phyloP scores from a whole-genome alignment of 2,797 vertebrate species.

The Saxicola maurus region DNA sequence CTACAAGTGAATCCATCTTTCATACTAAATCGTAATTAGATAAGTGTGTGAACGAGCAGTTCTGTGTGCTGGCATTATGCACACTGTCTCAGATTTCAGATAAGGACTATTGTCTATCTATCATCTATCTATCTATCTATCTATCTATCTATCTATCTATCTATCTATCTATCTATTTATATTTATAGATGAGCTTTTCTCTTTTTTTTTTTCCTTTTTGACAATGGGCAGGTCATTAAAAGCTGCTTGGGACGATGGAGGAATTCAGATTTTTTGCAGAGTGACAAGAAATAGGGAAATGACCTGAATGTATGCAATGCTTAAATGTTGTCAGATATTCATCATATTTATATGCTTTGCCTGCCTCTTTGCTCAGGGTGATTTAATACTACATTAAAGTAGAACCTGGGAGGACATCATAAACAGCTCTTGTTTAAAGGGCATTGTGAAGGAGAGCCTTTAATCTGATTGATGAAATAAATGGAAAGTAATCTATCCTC shows the following conservation, averaged over 20 bases:
- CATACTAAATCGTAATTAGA: conserved; percentile 56
- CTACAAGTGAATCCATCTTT: conserved; percentile 30
- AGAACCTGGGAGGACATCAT: conserved; percentile 77
- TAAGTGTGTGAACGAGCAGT: background rate
- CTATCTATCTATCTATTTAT: background rate
- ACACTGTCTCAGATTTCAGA: background rate
- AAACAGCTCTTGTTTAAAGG: conserved; percentile 84
- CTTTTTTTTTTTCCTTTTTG: background rate
- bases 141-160: background rate
- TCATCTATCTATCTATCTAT: background rate
- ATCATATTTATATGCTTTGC: conserved; percentile 74
- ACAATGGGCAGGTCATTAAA: background rate
- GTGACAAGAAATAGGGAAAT: conserved; percentile 65
- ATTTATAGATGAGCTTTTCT: background rate
- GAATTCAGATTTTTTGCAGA: conserved; percentile 22
- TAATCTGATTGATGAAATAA: conserved; percentile 87
- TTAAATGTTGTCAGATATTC: conserved; percentile 70
- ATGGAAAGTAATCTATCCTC: conserved; percentile 84
- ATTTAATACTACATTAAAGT: conserved; percentile 80
- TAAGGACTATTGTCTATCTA: background rate
- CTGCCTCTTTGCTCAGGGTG: conserved; percentile 63
- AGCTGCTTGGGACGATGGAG: background rate
- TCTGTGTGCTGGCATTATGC: background rate
- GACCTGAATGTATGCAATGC: conserved; percentile 62
- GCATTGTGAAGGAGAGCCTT: conserved; percentile 82